Percentiles rank a stretch among this genome's conserved stretches.
Conservation (phyloP, 2,888 invertebrate species). For the Drosophila rellima region DNA sequence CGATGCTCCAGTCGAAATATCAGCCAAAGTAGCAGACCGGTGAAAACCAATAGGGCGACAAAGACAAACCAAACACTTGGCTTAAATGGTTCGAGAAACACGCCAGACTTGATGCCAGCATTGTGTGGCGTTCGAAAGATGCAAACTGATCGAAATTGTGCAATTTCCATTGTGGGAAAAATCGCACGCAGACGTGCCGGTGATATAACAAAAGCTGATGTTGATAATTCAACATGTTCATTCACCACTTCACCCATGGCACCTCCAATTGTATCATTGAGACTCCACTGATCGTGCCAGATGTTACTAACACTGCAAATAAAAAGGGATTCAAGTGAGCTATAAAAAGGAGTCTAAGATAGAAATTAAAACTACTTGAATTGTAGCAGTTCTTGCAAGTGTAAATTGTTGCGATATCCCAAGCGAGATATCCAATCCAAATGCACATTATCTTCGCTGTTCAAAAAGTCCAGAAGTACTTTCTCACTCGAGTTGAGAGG, state of each 20-base stretch:
- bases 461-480: conserved; percentile 59
- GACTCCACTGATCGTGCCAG: conserved; percentile 72
- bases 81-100: conserved; percentile 88
- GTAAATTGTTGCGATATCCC: conserved; percentile 65
- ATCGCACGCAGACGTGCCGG: conserved; percentile 58
- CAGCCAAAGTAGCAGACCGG: conserved; percentile 82
- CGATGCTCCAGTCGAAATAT: conserved; percentile 80
- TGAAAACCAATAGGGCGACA: conserved; percentile 81
- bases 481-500: conserved; percentile 64
- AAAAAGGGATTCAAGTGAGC: not conserved
- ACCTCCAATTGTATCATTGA: conserved; percentile 75
- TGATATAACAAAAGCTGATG: conserved; percentile 59
- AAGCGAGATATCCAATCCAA: conserved; percentile 73
- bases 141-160: conserved; percentile 85
- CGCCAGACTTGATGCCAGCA: conserved; percentile 87
- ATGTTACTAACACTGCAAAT: conserved; percentile 58
- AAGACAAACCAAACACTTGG: conserved; percentile 87
- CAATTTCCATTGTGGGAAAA: conserved; percentile 53
- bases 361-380: conserved; percentile 68
- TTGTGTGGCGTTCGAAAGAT: conserved; percentile 88
- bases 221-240: conserved; percentile 70
- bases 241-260: conserved; percentile 74
- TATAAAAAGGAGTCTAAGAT: not conserved
- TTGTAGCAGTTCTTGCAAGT: conserved; percentile 71
- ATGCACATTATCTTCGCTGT: conserved; percentile 60